phyloP scores from a whole-genome alignment of 1,140 invertebrate species.

The Bursaphelenchus mucronatus region DNA sequence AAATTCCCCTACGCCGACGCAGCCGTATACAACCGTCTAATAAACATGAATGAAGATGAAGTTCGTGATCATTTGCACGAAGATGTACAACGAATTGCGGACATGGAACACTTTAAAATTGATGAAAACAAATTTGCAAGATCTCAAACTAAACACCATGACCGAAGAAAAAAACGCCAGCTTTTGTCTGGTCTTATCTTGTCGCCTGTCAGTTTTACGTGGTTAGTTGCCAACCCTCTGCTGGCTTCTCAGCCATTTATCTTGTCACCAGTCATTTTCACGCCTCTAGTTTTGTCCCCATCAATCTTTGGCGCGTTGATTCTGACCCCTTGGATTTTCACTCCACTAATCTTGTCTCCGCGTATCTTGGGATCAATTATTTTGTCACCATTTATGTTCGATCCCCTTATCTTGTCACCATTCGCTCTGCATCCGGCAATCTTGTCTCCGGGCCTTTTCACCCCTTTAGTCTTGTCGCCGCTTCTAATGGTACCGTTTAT shows the following conservation, averaged over 20 bases:
- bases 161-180: too few species aligned
- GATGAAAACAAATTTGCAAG: conserved; percentile 42
- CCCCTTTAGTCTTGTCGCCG: conserved; percentile 1
- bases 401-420: conserved; percentile 1
- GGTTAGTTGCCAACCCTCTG: too few species aligned
- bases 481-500: conserved; percentile 3
- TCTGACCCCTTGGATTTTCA: conserved; percentile 1
- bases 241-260: background rate
- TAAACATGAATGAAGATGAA: background rate
- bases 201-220: too few species aligned
- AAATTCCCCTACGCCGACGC: conserved; percentile 43
- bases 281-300: background rate
- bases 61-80: conserved; percentile 24
- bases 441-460: conserved; percentile 2
- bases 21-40: conserved; percentile 10
- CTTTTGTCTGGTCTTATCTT: too few species aligned
- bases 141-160: conserved; percentile 1
- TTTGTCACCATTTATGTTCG: background rate
- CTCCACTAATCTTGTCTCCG: conserved; percentile 1
- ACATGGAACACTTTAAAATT: conserved; percentile 39
- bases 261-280: conserved; percentile 6
- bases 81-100: conserved; percentile 29
- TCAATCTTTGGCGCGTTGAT: background rate
- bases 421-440: conserved; percentile 1
- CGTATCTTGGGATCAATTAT: conserved; percentile 2